These are phyloP conservation scores for Polypedilum vanderplanki DNA, from an alignment of 1,140 invertebrate species.

Conservation along the genomic window DNA sequence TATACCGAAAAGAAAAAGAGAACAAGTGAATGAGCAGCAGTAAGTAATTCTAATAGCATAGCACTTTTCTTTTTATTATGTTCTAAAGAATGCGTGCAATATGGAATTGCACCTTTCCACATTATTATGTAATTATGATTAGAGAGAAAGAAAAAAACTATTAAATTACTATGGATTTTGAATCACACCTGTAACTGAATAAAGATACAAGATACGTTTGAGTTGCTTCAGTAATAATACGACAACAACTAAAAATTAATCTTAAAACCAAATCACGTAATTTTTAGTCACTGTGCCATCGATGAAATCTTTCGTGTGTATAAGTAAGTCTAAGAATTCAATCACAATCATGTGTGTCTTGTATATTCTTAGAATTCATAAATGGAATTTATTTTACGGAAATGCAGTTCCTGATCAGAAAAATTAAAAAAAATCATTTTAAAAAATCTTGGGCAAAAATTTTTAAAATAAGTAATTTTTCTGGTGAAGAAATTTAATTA, in stretches of 20 bases:
- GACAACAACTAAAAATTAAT: too few species aligned
- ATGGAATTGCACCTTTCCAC: neutral
- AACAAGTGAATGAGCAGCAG: too few species aligned
- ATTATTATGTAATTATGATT: neutral
- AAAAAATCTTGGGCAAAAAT: neutral
- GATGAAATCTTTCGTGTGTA: neutral
- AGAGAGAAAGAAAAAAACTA: too few species aligned
- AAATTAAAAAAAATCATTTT: neutral
- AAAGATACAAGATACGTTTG: too few species aligned
- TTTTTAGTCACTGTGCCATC: neutral
- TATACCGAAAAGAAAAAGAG: neutral
- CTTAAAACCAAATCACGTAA: neutral
- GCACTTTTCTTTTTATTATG: too few species aligned
- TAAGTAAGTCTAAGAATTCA: neutral
- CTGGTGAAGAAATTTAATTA: neutral
- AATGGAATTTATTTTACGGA: conserved; percentile 1
- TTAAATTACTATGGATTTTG: too few species aligned
- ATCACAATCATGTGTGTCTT: neutral
- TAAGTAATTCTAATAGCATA: too few species aligned
- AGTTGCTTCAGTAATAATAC: too few species aligned
- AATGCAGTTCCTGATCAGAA: conserved; percentile 9
- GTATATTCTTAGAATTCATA: conserved; percentile 11
- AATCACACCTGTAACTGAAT: too few species aligned
- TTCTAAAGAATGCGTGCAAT: neutral
- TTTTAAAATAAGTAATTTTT: neutral